Base-by-base conservation (phyloP, 2,888 invertebrate genomes). In the Pogonocherus hispidulus region DNA sequence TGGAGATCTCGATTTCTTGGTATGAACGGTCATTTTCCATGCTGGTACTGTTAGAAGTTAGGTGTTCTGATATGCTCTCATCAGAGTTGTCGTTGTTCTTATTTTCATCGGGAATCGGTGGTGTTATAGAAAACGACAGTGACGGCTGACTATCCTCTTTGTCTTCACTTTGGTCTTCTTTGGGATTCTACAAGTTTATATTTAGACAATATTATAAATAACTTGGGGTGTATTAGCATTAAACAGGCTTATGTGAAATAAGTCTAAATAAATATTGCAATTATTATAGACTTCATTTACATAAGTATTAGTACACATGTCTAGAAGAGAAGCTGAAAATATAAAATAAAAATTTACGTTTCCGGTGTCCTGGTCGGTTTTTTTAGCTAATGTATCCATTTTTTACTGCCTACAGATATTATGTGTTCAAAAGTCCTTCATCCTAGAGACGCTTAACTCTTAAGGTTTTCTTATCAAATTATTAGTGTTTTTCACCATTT, bases 11-110 rank as follows among this genome's bases (percentile, higher is more conserved):
- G 23, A 86, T 84, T 81, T 86, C 86, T 66, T 84, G 83, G 63
- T 83, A 78, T 0, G 85, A 86, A 32, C 86, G 76, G 74, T 86
- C 86, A 74, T 85, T 83, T 78, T 86, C 85, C 11, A 84, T 66
- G 69, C 84, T 84, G 6, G 57, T 74, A 54, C 63, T 72, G 18
- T 69, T 66, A 22, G 74, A 71, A 9, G 76, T 76, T 65, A 81
- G 63, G 63, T 80, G 80, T 62, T 81, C 81, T 3, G 79, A 79
- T 49, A 79, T 78, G 46, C 74, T 74, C 14, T 72, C 73, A n/a
- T 77, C 72, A 35, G 62, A 60, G 56, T 69, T 70, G 19, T 63
- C 57, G 41, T 44, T 65, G 22, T 64, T 63, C 16, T 63, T 66
- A 37, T 70, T 49, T 16, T 76, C 69, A 9, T 75, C 76, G 19